These are phyloP conservation scores for Aphelenchoides fujianensis DNA, from an alignment of 1,140 invertebrate species.

Conservation along the genomic window DNA sequence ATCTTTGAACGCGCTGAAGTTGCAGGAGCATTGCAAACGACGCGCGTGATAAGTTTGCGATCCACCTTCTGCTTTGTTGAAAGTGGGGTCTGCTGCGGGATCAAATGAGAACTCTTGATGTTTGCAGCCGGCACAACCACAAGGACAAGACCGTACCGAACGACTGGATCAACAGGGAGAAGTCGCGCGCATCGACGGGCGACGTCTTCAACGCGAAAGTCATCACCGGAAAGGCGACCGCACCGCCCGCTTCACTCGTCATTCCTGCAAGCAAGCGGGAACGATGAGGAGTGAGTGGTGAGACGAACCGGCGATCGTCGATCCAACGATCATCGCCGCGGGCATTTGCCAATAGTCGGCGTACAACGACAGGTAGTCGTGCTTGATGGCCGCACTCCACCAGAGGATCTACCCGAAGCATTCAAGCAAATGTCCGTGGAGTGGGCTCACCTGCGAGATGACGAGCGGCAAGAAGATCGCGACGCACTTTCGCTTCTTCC, in stretches of 20 bases:
- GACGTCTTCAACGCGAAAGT: constrained; percentile 29
- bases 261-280: constrained; percentile 36
- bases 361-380: constrained; percentile 34
- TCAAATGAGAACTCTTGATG: too few relatives aligned
- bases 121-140: too few relatives aligned
- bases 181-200: constrained; percentile 26
- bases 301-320: constrained; percentile 35
- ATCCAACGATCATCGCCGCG: constrained; percentile 37
- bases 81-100: too few relatives aligned
- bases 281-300: constrained; percentile 25
- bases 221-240: constrained; percentile 32
- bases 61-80: too few relatives aligned
- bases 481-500: too few relatives aligned
- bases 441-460: too few relatives aligned
- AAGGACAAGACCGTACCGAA: constrained; percentile 21
- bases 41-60: too few relatives aligned
- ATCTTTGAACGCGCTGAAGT: too few relatives aligned
- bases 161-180: constrained; percentile 39
- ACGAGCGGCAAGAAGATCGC: constrained; percentile 26
- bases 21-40: too few relatives aligned
- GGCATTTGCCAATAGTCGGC: constrained; percentile 44
- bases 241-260: constrained; percentile 12
- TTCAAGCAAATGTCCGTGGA: not conserved
- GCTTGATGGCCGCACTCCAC: constrained; percentile 35
- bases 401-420: constrained; percentile 23